These are phyloP conservation scores for Cataglyphis rosenhaueri DNA, from an alignment of 2,888 invertebrate species.

Conservation along the genomic window DNA sequence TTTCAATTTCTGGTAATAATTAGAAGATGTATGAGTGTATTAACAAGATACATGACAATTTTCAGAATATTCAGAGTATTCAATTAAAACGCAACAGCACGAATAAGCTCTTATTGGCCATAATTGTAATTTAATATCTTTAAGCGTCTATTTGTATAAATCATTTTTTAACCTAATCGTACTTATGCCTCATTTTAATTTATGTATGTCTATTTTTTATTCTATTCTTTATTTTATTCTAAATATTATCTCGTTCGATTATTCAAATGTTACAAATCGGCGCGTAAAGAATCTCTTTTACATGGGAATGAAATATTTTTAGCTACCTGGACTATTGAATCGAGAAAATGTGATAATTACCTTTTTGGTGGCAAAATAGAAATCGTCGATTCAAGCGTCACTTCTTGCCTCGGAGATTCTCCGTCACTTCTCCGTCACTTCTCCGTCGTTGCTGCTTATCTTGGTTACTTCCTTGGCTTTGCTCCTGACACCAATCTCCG, in stretches of 20 bases:
- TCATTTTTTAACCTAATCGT: background rate
- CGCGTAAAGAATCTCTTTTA: background rate
- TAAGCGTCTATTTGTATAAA: background rate
- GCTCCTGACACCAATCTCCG: background rate
- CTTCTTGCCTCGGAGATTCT: background rate
- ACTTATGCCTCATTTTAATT: background rate
- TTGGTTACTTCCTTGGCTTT: background rate
- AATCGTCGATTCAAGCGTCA: background rate
- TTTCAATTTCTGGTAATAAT: background rate
- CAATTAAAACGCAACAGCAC: background rate
- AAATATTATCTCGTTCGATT: background rate
- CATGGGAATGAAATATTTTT: background rate
- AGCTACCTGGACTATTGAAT: background rate
- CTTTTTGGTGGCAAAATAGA: background rate
- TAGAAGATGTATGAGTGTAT: background rate
- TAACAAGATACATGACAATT: background rate
- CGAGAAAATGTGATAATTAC: background rate
- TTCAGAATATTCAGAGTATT: background rate
- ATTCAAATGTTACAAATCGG: background rate
- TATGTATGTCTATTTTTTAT: background rate
- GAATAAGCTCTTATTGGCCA: background rate
- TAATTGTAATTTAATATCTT: background rate
- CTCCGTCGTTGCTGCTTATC: background rate
- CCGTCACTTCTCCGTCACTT: background rate
- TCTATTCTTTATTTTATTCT: background rate